phyloP scores from a whole-genome alignment of 2,888 invertebrate genomes.

The Stramonita haemastoma region DNA sequence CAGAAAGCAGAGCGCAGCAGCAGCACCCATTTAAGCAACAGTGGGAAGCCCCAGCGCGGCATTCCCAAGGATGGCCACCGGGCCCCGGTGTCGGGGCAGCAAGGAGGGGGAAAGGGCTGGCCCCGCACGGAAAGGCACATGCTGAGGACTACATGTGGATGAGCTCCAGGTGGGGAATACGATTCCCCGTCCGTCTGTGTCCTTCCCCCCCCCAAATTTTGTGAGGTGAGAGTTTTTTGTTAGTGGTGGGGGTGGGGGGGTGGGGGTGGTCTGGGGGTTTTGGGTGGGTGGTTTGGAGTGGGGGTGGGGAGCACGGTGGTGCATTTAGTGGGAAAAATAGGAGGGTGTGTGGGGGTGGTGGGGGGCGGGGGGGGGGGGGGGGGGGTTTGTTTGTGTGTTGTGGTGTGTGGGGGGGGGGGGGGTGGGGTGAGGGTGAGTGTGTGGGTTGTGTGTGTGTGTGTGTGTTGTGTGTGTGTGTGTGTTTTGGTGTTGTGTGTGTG shows the following conservation, averaged over 20 bases:
- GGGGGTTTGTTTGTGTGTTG: no score
- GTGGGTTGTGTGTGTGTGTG: no score
- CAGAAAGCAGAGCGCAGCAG: background rate
- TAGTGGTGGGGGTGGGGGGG: background rate
- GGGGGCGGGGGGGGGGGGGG: no score
- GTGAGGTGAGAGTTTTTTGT: constrained; percentile 47
- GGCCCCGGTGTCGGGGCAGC: constrained; percentile 42
- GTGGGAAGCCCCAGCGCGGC: background rate
- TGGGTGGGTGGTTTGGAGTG: background rate
- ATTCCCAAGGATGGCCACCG: background rate
- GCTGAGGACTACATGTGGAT: constrained; percentile 56
- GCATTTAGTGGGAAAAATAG: background rate
- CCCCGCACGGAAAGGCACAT: constrained; percentile 49
- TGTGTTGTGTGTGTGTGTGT: no score
- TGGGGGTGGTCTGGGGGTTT: no score
- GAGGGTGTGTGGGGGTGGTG: background rate
- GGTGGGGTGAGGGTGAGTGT: background rate
- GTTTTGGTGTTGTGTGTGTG: no score
- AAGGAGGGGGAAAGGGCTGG: constrained; percentile 46
- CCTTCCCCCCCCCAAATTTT: constrained; percentile 57
- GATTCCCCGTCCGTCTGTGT: constrained; percentile 59
- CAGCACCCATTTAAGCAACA: no score
- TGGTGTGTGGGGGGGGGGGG: no score
- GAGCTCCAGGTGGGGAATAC: constrained; percentile 57
- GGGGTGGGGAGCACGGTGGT: background rate